Base-by-base conservation (phyloP, 1,140 invertebrate genomes). In the Forficula auricularia region DNA sequence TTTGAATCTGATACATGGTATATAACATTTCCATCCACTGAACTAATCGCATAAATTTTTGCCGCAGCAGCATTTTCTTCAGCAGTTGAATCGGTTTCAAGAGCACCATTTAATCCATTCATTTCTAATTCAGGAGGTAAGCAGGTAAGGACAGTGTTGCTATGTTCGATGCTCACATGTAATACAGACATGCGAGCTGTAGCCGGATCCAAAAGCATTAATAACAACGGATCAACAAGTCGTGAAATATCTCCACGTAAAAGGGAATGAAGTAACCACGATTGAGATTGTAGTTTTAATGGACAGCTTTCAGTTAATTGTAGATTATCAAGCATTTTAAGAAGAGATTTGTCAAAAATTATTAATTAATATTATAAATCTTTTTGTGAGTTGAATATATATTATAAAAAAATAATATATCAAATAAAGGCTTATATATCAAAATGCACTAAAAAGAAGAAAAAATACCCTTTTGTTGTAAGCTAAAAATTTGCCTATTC, bases 101-200 rank as follows among this genome's bases (percentile, higher is more conserved):
- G 22, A 4, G 22, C 22, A 6, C 22, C 22, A 10, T 27, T 27
- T 10, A 27, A 6, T 4, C 4, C 22, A 10, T 27, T 27, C 4
- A 27, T 4, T 27, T 27, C 22, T 10, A 10, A 4, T 27, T 27
- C 22, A 4, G 22, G 22, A 4, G 22, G 22, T 4, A 10, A 4
- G 22, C 22, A 27, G 4, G 22, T 6, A 10, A 57, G 40, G 49
- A 70, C 62, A 4, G 63, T 65, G 43, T 73, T 73, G n/a, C 71
- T 69, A 45, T 78, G 71, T 32, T 81, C 65, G 39, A 87, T 76
- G 54, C 77, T 82, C 1, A 87, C 77, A 54, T 90, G 82, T 8
- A 85, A 72, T 2, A 92, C 79, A 37, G 84, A 85, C 46, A 92
- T 74, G 19, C 88, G 70, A 42, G 82, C 79, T 0, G 87, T 90